Evolutionary conservation across 2,888 invertebrate genomes (phyloP).

Genomic region (Synanthedon andrenaeformis): DNA sequence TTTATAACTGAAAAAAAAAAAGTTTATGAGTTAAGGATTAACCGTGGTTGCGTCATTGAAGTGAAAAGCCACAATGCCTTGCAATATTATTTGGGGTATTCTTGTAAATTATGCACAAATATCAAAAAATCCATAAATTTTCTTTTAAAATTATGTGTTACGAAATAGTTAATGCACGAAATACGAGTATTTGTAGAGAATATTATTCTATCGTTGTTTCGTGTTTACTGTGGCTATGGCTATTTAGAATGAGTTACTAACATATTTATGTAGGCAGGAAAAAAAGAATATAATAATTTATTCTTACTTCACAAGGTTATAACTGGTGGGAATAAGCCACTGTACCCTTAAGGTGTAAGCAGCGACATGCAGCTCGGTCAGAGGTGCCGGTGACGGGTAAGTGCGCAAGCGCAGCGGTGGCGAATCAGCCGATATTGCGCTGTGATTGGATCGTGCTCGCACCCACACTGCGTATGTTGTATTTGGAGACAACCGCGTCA

Average conservation of each 20-base stretch:
- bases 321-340: constrained; percentile 73
- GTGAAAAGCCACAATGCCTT: neutral
- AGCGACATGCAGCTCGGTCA: constrained; percentile 51
- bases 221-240: neutral
- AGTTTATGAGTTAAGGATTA: too few relatives aligned
- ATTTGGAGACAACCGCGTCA: constrained; percentile 74
- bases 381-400: constrained; percentile 77
- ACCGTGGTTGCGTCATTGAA: neutral
- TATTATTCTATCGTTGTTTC: too few relatives aligned
- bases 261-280: neutral
- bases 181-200: too few relatives aligned
- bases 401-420: constrained; percentile 73
- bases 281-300: neutral
- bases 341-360: constrained; percentile 72
- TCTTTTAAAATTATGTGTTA: too few relatives aligned
- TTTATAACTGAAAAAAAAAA: constrained; percentile 24
- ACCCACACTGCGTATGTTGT: constrained; percentile 81
- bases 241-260: neutral
- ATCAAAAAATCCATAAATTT: too few relatives aligned
- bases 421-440: constrained; percentile 73
- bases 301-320: constrained; percentile 15
- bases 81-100: too few relatives aligned
- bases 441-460: constrained; percentile 78
- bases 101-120: too few relatives aligned
- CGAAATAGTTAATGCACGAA: too few relatives aligned